Conservation (phyloP, 2,113 vertebrate species). For the Austrofundulus limnaeus region DNA sequence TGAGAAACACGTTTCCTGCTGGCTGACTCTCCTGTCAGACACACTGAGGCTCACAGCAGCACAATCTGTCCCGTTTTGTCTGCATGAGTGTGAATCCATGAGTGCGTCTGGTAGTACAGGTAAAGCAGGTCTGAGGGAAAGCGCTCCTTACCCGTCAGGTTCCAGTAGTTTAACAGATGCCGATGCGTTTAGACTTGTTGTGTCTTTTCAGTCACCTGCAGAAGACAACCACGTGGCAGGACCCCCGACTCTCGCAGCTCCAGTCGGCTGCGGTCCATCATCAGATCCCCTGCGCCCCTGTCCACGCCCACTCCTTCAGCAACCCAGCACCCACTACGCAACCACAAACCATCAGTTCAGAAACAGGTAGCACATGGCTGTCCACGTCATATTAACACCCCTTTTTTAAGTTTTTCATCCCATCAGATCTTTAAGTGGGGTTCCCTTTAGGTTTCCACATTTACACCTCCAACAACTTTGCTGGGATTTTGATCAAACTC, state of each 20-base stretch:
- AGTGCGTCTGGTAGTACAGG: conserved; percentile 64
- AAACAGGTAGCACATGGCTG: conserved; percentile 63
- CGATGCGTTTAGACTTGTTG: conserved; percentile 55
- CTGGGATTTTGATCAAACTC: not conserved
- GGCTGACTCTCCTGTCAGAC: conserved; percentile 38
- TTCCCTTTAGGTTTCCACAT: conserved; percentile 21
- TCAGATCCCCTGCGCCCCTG: conserved; percentile 50
- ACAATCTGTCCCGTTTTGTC: not conserved
- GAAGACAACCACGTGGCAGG: conserved; percentile 76
- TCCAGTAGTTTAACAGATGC: conserved; percentile 39
- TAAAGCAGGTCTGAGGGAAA: conserved; percentile 62
- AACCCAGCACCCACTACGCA: conserved; percentile 67
- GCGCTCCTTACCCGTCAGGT: conserved; percentile 37
- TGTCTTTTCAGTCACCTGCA: conserved; percentile 72
- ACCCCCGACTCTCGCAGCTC: conserved; percentile 72
- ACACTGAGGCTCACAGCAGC: conserved; percentile 12
- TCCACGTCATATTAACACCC: conserved; percentile 15
- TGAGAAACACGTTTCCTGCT: conserved; percentile 33
- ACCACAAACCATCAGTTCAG: conserved; percentile 62
- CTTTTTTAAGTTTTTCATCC: conserved; percentile 8
- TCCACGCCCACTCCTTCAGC: conserved; percentile 70
- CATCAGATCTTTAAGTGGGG: conserved; percentile 22
- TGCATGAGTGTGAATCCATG: conserved; percentile 10
- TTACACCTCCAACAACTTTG: conserved; percentile 23
- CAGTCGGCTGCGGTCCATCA: conserved; percentile 66